A percentile compares a stretch with the other conserved stretches of the same genome.
These are phyloP conservation scores for Lepeophtheirus nordmannii DNA, from an alignment of 2,888 invertebrate genomes.

Conservation along the genomic window DNA sequence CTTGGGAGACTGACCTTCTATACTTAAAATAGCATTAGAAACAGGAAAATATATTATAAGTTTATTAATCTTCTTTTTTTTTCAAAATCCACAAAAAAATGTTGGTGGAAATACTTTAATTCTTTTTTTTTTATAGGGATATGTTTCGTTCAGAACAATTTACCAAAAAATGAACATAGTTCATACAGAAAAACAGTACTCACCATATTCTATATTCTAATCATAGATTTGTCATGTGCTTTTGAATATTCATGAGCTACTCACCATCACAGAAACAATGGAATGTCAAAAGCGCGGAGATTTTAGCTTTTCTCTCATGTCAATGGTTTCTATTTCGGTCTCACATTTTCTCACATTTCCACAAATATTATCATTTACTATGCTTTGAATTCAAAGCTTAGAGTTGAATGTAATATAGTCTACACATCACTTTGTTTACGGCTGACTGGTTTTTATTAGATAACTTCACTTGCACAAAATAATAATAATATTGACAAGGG, in stretches of 20 bases:
- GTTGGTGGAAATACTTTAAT: no score
- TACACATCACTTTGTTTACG: not conserved
- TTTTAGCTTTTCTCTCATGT: not conserved
- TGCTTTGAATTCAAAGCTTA: conserved; percentile 9
- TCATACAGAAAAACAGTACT: no score
- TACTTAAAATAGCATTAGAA: no score
- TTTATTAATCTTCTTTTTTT: no score
- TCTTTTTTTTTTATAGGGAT: no score
- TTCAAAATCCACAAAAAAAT: no score
- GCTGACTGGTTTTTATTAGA: not conserved
- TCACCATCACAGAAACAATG: conserved; percentile 13
- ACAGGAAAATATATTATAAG: no score
- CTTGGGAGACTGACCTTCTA: no score
- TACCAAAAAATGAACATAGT: no score
- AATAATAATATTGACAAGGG: no score
- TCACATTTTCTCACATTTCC: conserved; percentile 4
- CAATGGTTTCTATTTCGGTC: not conserved
- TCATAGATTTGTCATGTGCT: conserved; percentile 16
- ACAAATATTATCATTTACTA: conserved; percentile 19
- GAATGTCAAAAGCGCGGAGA: conserved; percentile 1
- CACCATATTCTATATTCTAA: no score
- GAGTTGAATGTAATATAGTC: conserved; percentile 10
- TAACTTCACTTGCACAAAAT: not conserved
- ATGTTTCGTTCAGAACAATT: no score
- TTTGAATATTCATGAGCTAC: conserved; percentile 21